Percentiles rank a stretch among this genome's conserved stretches.
Evolutionary conservation across 2,888 invertebrate species (phyloP).

Genomic region (Folsomia manolachei): DNA sequence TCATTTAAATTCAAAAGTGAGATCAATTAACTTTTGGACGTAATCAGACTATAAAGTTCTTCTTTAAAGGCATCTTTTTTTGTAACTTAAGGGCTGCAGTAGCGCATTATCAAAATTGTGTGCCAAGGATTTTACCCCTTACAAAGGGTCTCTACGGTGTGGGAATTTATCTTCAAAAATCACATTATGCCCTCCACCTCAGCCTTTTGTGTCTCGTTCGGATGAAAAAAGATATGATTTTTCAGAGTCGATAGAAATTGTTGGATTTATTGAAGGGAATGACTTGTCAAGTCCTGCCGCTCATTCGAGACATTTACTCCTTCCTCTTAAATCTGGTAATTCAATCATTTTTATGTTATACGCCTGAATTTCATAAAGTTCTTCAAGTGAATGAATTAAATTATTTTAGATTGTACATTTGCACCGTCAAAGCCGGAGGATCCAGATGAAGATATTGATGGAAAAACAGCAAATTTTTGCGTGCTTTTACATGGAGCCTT

Average conservation of each 20-base stretch:
- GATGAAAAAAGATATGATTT: conserved; percentile 64
- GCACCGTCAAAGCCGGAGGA: conserved; percentile 34
- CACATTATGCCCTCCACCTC: conserved; percentile 71
- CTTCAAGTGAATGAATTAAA: not conserved
- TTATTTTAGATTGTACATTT: conserved; percentile 2
- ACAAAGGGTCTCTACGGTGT: conserved; percentile 69
- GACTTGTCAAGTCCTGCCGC: conserved; percentile 90
- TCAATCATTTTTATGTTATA: conserved; percentile 31
- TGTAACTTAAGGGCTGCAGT: conserved; percentile 38
- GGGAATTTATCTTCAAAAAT: conserved; percentile 72
- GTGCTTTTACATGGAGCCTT: conserved; percentile 89
- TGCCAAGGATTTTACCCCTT: conserved; percentile 70
- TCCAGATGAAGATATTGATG: conserved; percentile 60
- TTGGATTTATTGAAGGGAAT: conserved; percentile 81
- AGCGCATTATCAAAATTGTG: conserved; percentile 64
- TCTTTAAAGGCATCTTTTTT: conserved; percentile 6
- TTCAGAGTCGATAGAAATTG: conserved; percentile 72
- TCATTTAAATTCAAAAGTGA: conserved; percentile 54
- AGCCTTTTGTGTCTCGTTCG: conserved; percentile 52
- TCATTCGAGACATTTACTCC: conserved; percentile 81
- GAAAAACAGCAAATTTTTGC: conserved; percentile 82
- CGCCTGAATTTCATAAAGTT: not conserved
- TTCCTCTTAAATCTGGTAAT: conserved; percentile 61
- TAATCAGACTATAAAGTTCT: no score
- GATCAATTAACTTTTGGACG: no score